These are phyloP conservation scores for Trachelipus rathkii DNA, from an alignment of 1,140 invertebrate genomes.

Conservation along the genomic window DNA sequence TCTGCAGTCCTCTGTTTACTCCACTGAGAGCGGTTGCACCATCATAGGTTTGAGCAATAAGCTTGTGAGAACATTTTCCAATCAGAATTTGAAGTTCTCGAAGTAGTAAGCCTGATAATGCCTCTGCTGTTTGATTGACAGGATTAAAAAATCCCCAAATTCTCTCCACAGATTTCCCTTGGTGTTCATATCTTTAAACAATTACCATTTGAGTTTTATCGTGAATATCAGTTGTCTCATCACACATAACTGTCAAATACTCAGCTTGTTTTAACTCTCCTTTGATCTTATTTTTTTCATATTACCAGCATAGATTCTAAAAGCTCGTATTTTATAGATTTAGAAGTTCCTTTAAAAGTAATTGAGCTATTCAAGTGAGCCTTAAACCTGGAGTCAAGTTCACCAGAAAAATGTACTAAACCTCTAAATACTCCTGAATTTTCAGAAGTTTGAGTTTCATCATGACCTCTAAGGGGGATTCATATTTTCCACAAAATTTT, in stretches of 20 bases:
- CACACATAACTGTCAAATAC: conserved; percentile 34
- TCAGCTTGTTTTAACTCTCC: conserved; percentile 28
- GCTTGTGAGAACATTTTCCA: conserved; percentile 46
- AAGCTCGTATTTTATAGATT: conserved; percentile 49
- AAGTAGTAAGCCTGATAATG: conserved; percentile 34
- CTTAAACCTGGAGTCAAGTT: conserved; percentile 20
- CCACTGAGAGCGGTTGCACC: conserved; percentile 48
- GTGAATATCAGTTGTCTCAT: conserved; percentile 24
- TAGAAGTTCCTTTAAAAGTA: conserved; percentile 48
- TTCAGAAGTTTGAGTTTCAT: neutral
- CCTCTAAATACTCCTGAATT: conserved; percentile 19
- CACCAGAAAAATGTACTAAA: conserved; percentile 15
- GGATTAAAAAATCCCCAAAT: conserved; percentile 36
- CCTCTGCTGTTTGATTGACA: conserved; percentile 26
- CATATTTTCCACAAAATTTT: conserved; percentile 39
- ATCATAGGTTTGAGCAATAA: conserved; percentile 50
- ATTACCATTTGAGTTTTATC: conserved; percentile 26
- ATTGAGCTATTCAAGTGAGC: conserved; percentile 30
- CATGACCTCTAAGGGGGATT: conserved; percentile 9
- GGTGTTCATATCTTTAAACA: conserved; percentile 26
- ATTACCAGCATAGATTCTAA: conserved; percentile 51
- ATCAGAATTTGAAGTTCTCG: conserved; percentile 44
- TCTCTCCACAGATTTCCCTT: conserved; percentile 28
- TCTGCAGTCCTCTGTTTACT: conserved; percentile 46
- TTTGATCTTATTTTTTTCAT: conserved; percentile 24